These are phyloP conservation scores for Leptopilina boulardi DNA, from an alignment of 1,140 invertebrate species.

Conservation along the genomic window DNA sequence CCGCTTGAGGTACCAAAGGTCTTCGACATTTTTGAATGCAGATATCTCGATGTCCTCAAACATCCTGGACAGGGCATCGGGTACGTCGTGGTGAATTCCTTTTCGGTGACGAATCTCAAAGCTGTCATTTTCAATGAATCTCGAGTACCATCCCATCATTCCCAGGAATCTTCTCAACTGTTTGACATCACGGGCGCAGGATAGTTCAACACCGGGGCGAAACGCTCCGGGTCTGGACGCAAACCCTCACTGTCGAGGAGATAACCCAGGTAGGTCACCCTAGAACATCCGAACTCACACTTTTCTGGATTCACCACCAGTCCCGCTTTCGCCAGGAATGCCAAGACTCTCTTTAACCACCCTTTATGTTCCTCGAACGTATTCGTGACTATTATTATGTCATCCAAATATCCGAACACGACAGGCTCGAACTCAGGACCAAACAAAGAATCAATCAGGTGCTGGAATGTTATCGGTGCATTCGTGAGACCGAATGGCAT, in stretches of 20 bases:
- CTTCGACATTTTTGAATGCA: constrained; percentile 12
- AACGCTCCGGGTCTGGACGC: not conserved
- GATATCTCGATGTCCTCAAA: too few relatives aligned
- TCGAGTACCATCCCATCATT: too few relatives aligned
- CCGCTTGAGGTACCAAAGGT: not conserved
- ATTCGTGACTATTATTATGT: not conserved
- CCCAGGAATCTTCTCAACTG: not conserved
- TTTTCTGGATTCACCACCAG: not conserved
- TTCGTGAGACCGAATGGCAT: not conserved
- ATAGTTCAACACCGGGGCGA: not conserved
- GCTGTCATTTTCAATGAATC: too few relatives aligned
- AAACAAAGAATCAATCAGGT: not conserved
- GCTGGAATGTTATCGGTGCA: not conserved
- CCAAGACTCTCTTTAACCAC: not conserved
- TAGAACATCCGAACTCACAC: not conserved
- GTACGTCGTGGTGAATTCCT: constrained; percentile 64
- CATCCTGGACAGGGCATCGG: constrained; percentile 64
- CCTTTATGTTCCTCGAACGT: not conserved
- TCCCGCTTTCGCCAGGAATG: not conserved
- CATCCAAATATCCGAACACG: not conserved
- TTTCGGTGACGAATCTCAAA: constrained; percentile 69
- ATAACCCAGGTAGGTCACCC: not conserved
- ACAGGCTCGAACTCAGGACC: not conserved
- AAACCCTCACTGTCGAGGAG: not conserved
- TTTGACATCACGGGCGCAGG: not conserved